phyloP scores from a whole-genome alignment of 2,113 vertebrate species.

The Amblyopsis rosae region DNA sequence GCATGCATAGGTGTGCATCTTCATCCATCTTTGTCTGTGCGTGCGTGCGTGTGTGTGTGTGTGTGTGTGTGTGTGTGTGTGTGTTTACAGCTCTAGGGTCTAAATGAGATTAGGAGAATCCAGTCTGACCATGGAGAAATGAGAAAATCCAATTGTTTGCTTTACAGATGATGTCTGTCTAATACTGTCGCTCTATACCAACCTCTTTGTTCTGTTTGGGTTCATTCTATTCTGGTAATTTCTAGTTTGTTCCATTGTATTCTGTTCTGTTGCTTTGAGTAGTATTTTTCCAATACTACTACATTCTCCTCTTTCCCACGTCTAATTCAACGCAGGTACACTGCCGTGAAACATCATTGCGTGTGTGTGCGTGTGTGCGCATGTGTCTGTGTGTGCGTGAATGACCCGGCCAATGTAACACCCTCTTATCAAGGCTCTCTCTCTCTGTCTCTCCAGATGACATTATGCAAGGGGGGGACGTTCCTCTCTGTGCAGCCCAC shows the following conservation, averaged over 20 bases:
- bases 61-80: slow-evolving; percentile 17
- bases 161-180: slow-evolving; percentile 18
- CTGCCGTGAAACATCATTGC: not conserved
- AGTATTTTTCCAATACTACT: not conserved
- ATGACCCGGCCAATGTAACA: too few relatives aligned
- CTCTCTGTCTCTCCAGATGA: slow-evolving; percentile 77
- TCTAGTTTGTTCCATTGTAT: too few relatives aligned
- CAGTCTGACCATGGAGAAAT: slow-evolving; percentile 31
- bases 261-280: not conserved
- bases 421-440: not conserved
- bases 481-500: slow-evolving; percentile 82
- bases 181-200: not conserved
- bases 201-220: not conserved
- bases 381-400: too few relatives aligned
- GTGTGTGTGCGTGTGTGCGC: not conserved
- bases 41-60: not conserved
- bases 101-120: slow-evolving; percentile 63
- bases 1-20: not conserved
- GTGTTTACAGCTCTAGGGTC: slow-evolving; percentile 17
- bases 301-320: too few relatives aligned
- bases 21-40: not conserved
- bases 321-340: too few relatives aligned
- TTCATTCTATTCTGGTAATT: too few relatives aligned
- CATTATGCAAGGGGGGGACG: slow-evolving; percentile 84
- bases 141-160: slow-evolving; percentile 43